Percentiles rank a stretch among this genome's conserved stretches.
These are phyloP conservation scores for Gryllus longicercus DNA, from an alignment of 2,888 invertebrate genomes.

Conservation along the genomic window DNA sequence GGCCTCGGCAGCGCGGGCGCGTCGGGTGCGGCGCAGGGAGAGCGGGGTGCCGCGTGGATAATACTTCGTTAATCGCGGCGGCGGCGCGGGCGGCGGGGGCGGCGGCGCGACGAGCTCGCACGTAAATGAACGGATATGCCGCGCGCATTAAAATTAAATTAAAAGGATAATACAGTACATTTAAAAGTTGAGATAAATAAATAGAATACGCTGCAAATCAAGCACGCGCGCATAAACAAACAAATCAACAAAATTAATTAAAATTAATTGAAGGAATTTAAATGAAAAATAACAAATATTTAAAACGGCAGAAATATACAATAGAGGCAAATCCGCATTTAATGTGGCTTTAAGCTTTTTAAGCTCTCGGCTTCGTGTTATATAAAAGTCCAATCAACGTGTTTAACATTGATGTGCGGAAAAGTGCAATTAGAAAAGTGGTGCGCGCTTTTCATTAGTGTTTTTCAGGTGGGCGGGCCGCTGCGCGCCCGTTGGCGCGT, in stretches of 20 bases:
- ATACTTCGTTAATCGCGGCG: conserved; percentile 17
- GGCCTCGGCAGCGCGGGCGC: neutral
- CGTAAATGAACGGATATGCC: conserved; percentile 8
- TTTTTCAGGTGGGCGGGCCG: neutral
- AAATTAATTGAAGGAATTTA: conserved; percentile 11
- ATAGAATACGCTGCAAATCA: conserved; percentile 17
- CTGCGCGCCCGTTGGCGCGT: too few species aligned
- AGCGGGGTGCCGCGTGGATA: neutral
- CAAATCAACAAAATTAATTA: conserved; percentile 17
- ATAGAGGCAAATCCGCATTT: conserved; percentile 7
- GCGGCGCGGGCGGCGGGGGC: neutral
- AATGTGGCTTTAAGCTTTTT: conserved; percentile 17
- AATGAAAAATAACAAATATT: conserved; percentile 17
- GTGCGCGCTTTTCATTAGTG: neutral
- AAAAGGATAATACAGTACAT: conserved; percentile 5
- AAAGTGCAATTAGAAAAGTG: conserved; percentile 1
- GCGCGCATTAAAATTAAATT: conserved; percentile 17
- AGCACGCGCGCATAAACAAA: conserved; percentile 17
- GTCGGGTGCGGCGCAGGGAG: neutral
- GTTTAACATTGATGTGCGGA: neutral
- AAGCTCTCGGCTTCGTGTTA: neutral
- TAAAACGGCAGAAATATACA: conserved; percentile 17
- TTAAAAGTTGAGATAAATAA: conserved; percentile 17
- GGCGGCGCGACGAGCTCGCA: conserved; percentile 7
- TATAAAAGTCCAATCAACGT: conserved; percentile 17